A percentile compares a stretch with the other conserved stretches of the same genome.
These are phyloP conservation scores for Teleiodes luculella DNA, from an alignment of 2,888 invertebrate species.

Conservation along the genomic window DNA sequence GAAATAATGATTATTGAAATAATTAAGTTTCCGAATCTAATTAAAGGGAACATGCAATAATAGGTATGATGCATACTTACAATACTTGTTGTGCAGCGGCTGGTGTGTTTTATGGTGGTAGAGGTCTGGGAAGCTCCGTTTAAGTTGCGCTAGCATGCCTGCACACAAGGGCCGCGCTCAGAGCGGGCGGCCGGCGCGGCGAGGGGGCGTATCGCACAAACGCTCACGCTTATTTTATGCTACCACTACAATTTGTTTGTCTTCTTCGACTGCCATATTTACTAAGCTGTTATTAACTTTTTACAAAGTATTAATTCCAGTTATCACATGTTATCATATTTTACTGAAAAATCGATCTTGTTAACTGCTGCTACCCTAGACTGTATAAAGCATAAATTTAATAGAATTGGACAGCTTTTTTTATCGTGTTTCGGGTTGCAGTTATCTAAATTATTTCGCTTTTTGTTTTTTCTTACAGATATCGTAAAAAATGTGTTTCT, in stretches of 20 bases:
- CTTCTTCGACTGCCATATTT: too few relatives aligned
- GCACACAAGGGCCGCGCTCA: slow-evolving; percentile 81
- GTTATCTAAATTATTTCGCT: too few relatives aligned
- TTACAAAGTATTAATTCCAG: too few relatives aligned
- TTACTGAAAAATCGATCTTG: too few relatives aligned
- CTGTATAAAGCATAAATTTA: too few relatives aligned
- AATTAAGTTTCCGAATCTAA: background rate
- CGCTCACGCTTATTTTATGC: background rate
- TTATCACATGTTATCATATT: too few relatives aligned
- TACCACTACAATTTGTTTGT: background rate
- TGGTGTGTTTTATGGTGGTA: slow-evolving; percentile 87
- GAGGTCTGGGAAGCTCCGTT: slow-evolving; percentile 92
- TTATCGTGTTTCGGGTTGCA: too few relatives aligned
- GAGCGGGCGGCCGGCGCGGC: slow-evolving; percentile 54
- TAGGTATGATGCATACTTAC: slow-evolving; percentile 68
- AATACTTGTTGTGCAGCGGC: slow-evolving; percentile 86
- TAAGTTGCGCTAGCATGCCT: slow-evolving; percentile 93
- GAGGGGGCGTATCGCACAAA: slow-evolving; percentile 3
- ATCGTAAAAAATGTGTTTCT: background rate
- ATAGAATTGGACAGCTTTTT: too few relatives aligned
- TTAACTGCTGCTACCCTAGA: too few relatives aligned
- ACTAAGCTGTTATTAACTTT: too few relatives aligned
- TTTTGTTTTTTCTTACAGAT: background rate
- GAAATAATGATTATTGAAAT: background rate
- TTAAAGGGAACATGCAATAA: slow-evolving; percentile 50